Evolutionary conservation across 2,113 vertebrate genomes (phyloP).

Genomic region (Turdus rufiventris): DNA sequence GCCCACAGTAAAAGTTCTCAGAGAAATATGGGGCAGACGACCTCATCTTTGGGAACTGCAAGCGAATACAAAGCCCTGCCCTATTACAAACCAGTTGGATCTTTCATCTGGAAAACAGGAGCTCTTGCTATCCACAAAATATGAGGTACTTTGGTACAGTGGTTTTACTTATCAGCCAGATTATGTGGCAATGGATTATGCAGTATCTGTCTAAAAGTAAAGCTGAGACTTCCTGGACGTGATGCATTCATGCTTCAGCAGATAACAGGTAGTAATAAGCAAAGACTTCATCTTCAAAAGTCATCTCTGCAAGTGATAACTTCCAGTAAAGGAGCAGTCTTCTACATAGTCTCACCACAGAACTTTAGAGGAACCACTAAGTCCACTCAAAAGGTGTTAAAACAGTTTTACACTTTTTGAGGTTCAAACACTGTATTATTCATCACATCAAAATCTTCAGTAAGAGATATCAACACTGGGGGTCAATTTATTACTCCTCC

Average conservation of each 20-base stretch:
- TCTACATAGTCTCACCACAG: neutral
- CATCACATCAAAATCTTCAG: neutral
- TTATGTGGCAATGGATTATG: neutral
- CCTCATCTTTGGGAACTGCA: neutral
- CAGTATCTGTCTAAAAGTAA: neutral
- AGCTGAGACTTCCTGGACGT: neutral
- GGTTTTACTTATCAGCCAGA: neutral
- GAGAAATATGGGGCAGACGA: neutral
- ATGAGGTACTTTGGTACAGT: neutral
- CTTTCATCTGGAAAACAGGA: neutral
- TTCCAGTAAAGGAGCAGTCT: neutral
- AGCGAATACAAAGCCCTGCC: neutral
- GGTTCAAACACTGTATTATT: neutral
- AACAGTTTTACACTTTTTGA: neutral
- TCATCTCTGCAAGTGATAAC: neutral
- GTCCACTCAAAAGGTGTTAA: neutral
- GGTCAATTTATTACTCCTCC: neutral
- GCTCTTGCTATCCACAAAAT: neutral
- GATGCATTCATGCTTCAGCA: neutral
- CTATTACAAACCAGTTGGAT: neutral
- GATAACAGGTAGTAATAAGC: neutral
- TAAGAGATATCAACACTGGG: neutral
- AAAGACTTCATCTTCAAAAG: neutral
- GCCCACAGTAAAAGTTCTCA: neutral
- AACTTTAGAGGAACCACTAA: neutral